Percentiles rank a stretch among this genome's conserved stretches.
Conservation (phyloP, 2,888 invertebrate species). For the Phania funesta region DNA sequence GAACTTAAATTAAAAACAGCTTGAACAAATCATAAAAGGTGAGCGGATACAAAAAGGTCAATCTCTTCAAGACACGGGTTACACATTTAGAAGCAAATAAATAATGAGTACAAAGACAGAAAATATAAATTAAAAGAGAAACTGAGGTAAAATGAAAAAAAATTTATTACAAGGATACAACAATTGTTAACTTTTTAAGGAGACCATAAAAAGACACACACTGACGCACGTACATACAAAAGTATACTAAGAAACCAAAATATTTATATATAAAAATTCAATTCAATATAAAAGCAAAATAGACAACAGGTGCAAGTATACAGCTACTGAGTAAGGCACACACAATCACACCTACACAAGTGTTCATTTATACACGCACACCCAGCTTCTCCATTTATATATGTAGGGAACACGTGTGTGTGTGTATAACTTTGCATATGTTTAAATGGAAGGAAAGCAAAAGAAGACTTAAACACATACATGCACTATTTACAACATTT, state of each 20-base stretch:
- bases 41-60: slow-evolving; percentile 7
- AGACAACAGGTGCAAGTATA: slow-evolving; percentile 4
- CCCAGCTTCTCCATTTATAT: too few species aligned
- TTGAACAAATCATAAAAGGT: slow-evolving; percentile 26
- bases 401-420: background rate
- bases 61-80: background rate
- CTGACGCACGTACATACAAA: background rate
- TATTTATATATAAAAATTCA: background rate
- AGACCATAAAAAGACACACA: background rate
- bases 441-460: slow-evolving; percentile 5
- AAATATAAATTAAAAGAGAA: background rate
- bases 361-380: too few species aligned
- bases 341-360: too few species aligned
- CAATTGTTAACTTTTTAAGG: slow-evolving; percentile 48
- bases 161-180: slow-evolving; percentile 43
- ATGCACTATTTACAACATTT: slow-evolving; percentile 40
- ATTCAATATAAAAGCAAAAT: slow-evolving; percentile 8
- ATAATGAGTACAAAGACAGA: background rate
- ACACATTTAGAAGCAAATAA: background rate
- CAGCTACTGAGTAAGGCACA: background rate
- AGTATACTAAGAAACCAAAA: background rate
- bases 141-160: background rate
- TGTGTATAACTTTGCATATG: background rate
- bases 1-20: slow-evolving; percentile 43
- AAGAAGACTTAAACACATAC: background rate